Evolutionary conservation across 2,797 vertebrate species (phyloP), one percentile per base, ranked within the genome.

Genomic region (Balearica regulorum): DNA sequence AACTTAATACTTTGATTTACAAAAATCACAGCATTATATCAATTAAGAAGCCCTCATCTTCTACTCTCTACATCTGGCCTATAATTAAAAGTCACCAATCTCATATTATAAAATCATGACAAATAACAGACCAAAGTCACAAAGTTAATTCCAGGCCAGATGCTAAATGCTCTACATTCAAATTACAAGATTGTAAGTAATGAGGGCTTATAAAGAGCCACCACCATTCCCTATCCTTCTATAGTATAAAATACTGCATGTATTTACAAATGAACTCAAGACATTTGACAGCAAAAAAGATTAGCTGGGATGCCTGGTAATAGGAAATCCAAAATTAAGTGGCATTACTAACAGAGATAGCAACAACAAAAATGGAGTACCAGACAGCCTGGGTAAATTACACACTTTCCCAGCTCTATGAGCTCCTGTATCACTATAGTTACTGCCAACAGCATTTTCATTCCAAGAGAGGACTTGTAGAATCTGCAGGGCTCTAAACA

Each of bases 311-410:
- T 80, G 35, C 37, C 53, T 80, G 41, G 46, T 41, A 93, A 94
- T 7, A 94, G 49, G 53, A 80, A 94, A 89, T 48, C 49, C 85
- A 87, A 77, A 93, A 93, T 85, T 87, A 85, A 94, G 60, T 68
- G n/a, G 31, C 43, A 4, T 60, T 53, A 87, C 28, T 58, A 89
- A 70, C 37, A 29, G n/a, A 11, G 35, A 66, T 20, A 87, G 68
- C 49, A 77, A 68, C 53, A 84, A 89, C 10, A 72, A 57, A 90
- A 84, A 49, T 2, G 13, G 37, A 85, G 41, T 44, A 33, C 13
- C 53, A 71, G n/a, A 31, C n/a, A 87, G 55, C 21, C 44, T 78
- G 31, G 13, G 35, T 92, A 89, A 87, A 93, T 75, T 28, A 58
- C 72, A 71, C 39, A 61, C 29, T 43, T 16, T 68, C 53, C 37